Conservation (phyloP, 2,888 invertebrate genomes). For the Drosophila pseudotalamancana region DNA sequence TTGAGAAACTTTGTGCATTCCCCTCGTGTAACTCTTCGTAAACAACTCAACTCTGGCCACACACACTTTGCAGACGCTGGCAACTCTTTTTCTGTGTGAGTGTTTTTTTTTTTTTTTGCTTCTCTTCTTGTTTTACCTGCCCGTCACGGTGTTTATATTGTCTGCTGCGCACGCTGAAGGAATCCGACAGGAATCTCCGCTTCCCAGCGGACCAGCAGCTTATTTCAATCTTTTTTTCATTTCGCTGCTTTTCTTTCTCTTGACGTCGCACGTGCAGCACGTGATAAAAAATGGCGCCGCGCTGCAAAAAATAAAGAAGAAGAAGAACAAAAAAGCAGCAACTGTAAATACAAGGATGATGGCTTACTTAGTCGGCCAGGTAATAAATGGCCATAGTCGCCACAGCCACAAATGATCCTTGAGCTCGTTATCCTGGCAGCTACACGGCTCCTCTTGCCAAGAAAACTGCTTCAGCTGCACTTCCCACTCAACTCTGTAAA, state of each 20-base stretch:
- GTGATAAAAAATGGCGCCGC: constrained; percentile 53
- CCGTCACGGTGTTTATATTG: constrained; percentile 58
- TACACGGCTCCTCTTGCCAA: constrained; percentile 35
- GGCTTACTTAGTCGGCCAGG: constrained; percentile 71
- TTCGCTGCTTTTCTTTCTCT: constrained; percentile 11
- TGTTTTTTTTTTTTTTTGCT: constrained; percentile 1
- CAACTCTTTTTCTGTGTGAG: constrained; percentile 27
- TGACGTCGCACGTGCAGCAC: constrained; percentile 55
- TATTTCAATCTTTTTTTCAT: constrained; percentile 54
- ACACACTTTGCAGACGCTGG: constrained; percentile 14
- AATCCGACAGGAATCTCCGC: constrained; percentile 63
- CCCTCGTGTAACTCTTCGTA: constrained; percentile 32
- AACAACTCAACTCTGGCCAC: constrained; percentile 33
- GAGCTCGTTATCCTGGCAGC: constrained; percentile 45
- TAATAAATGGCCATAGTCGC: constrained; percentile 70
- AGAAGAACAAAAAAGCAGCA: too few relatives aligned
- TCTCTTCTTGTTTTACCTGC: constrained; percentile 13
- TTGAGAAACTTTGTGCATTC: constrained; percentile 54
- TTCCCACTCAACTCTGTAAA: constrained; percentile 15
- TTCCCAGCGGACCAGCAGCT: constrained; percentile 49
- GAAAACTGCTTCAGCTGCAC: constrained; percentile 14
- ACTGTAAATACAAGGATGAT: constrained; percentile 75
- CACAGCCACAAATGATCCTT: constrained; percentile 56
- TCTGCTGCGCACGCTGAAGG: constrained; percentile 50
- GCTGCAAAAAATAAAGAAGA: too few relatives aligned